Conservation (phyloP, 2,113 vertebrate genomes). For the Prionailurus bengalensis region DNA sequence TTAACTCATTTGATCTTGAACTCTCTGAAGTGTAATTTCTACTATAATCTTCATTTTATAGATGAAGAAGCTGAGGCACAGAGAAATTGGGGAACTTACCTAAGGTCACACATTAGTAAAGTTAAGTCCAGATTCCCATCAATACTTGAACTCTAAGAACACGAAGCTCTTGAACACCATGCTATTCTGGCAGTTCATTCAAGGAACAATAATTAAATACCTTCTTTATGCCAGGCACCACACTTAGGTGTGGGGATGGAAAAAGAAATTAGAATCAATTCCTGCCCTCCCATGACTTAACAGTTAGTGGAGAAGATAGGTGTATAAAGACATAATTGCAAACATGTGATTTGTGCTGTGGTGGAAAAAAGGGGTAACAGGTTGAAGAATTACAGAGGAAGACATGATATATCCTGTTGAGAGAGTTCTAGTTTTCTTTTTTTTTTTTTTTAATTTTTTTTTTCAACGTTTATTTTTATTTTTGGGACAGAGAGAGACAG, state of each 20-base stretch:
- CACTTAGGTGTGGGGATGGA: background rate
- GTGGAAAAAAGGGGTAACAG: background rate
- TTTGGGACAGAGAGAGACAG: too few species aligned
- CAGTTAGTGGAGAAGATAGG: background rate
- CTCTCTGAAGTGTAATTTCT: background rate
- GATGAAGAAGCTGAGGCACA: background rate
- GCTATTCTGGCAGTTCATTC: background rate
- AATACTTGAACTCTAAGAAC: background rate
- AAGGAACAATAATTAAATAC: background rate
- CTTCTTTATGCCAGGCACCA: background rate
- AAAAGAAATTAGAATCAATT: background rate
- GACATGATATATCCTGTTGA: background rate
- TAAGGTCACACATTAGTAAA: background rate
- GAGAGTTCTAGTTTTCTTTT: background rate
- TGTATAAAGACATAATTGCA: background rate
- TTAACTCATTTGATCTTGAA: conserved; percentile 31
- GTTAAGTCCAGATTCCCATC: conserved; percentile 24
- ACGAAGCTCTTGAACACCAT: background rate
- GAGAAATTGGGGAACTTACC: background rate
- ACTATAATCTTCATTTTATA: background rate
- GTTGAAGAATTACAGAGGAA: background rate
- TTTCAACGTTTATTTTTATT: too few species aligned
- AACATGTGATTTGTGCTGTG: background rate
- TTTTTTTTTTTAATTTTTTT: too few species aligned
- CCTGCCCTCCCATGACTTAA: background rate